phyloP scores from a whole-genome alignment of 2,113 vertebrate species.

The Strigops habroptila region DNA sequence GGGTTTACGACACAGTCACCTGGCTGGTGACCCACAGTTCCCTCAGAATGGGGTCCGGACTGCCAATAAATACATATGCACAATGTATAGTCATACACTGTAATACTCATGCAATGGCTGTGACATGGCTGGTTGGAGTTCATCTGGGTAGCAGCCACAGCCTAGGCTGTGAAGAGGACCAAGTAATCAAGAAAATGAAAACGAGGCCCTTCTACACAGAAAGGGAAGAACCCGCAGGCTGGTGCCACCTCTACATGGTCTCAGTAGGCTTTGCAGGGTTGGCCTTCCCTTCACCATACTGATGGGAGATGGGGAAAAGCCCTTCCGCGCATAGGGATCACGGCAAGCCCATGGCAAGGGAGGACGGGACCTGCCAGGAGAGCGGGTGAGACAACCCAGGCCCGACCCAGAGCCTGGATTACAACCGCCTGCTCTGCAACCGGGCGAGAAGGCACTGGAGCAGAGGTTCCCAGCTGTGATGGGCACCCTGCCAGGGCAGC shows the following conservation, averaged over 20 bases:
- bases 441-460: constrained; percentile 35
- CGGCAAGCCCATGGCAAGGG: accelerated
- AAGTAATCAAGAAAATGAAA: neutral
- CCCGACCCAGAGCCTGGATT: constrained; percentile 48
- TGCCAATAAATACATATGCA: neutral
- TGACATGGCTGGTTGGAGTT: neutral
- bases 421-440: neutral
- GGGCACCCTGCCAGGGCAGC: constrained; percentile 32
- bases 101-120: neutral
- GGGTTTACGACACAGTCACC: neutral
- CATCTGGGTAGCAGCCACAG: neutral
- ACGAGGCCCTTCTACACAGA: neutral
- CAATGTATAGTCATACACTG: neutral
- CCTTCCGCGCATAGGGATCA: neutral
- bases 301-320: neutral
- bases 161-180: neutral
- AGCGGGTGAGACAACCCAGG: constrained; percentile 3
- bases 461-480: constrained; percentile 53
- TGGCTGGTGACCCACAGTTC: neutral
- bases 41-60: neutral
- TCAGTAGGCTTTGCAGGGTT: neutral
- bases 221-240: neutral
- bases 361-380: neutral
- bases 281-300: neutral
- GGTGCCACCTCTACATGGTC: neutral